phyloP scores from a whole-genome alignment of 2,888 invertebrate species.

The Alloscopus bannaensis region DNA sequence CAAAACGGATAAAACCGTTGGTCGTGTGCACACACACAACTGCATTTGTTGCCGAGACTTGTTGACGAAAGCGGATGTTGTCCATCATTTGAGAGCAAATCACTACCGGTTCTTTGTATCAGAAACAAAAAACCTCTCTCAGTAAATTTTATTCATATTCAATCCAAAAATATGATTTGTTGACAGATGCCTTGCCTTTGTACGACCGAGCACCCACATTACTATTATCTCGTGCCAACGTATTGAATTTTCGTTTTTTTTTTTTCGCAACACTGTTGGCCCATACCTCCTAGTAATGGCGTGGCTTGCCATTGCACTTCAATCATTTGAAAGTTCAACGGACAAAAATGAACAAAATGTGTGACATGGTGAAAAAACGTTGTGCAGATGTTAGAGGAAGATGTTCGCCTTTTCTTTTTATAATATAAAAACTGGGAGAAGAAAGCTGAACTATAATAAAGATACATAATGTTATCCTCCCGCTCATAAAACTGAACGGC shows the following conservation, averaged over 20 bases:
- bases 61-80: constrained; percentile 26
- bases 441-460: no score
- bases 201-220: no score
- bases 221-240: no score
- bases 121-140: neutral
- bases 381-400: no score
- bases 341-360: neutral
- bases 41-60: constrained; percentile 3
- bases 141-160: no score
- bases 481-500: constrained; percentile 39
- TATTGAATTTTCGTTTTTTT: no score
- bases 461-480: constrained; percentile 21
- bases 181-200: neutral
- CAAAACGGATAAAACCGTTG: no score
- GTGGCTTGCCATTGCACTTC: neutral
- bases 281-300: neutral
- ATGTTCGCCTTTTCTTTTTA: no score
- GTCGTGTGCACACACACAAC: no score
- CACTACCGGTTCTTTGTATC: constrained; percentile 47
- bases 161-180: neutral
- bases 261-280: neutral
- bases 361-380: neutral
- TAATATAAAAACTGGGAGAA: no score
- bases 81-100: constrained; percentile 20
- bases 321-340: no score